phyloP scores from a whole-genome alignment of 2,113 vertebrate species.

The Bombycilla garrulus region DNA sequence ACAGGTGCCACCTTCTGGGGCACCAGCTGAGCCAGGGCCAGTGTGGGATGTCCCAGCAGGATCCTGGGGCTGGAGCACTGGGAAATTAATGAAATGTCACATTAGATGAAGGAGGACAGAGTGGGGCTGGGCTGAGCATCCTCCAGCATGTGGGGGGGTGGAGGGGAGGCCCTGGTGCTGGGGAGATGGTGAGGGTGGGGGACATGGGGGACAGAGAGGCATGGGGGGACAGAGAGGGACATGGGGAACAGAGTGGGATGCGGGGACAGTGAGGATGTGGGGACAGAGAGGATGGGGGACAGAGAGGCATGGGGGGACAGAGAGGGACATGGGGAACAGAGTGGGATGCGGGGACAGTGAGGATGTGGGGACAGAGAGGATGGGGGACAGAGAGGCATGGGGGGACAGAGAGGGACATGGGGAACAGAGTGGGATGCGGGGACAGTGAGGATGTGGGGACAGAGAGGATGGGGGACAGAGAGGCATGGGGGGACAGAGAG shows the following conservation, averaged over 20 bases:
- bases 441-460: accelerated
- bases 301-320: accelerated
- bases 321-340: background rate
- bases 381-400: too few relatives aligned
- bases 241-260: too few relatives aligned
- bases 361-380: background rate
- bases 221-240: background rate
- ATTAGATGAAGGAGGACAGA: accelerated
- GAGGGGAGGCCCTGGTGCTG: background rate
- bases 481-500: accelerated
- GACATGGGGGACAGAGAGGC: background rate
- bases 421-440: accelerated
- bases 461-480: too few relatives aligned
- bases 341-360: too few relatives aligned
- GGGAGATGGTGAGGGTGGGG: accelerated
- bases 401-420: background rate
- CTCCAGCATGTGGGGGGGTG: accelerated
- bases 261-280: too few relatives aligned
- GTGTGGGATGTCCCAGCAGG: background rate
- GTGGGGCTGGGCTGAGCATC: background rate
- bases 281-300: too few relatives aligned
- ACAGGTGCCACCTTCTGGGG: background rate
- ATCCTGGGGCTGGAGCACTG: background rate
- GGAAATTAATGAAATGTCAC: background rate
- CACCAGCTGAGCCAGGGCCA: accelerated